Evolutionary conservation across 2,888 invertebrate genomes (phyloP).

Genomic region (Pegoplata infirma): DNA sequence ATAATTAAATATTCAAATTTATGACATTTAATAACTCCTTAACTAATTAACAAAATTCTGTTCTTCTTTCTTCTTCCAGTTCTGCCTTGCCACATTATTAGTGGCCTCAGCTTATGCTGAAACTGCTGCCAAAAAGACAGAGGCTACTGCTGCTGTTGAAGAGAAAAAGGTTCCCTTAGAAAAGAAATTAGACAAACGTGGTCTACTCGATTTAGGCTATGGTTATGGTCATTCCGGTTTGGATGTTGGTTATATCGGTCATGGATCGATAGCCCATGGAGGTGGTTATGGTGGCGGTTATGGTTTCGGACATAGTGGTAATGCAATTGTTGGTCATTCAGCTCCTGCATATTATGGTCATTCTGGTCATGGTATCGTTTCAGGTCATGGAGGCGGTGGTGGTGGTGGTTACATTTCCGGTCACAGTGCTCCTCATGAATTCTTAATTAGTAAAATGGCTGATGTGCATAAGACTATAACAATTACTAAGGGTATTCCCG

Average conservation of each 20-base stretch:
- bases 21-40: too few species aligned
- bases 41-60: not conserved
- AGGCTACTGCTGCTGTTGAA: slow-evolving; percentile 69
- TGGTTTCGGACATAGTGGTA: slow-evolving; percentile 66
- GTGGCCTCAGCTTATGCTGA: slow-evolving; percentile 85
- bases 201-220: slow-evolving; percentile 87
- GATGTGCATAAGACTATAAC: slow-evolving; percentile 84
- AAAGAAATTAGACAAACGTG: slow-evolving; percentile 90
- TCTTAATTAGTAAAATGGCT: slow-evolving; percentile 78
- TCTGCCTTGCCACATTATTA: slow-evolving; percentile 86
- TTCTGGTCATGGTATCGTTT: slow-evolving; percentile 62
- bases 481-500: slow-evolving; percentile 86
- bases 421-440: slow-evolving; percentile 69
- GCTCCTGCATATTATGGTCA: slow-evolving; percentile 64
- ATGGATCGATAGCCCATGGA: slow-evolving; percentile 79
- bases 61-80: slow-evolving; percentile 77
- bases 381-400: slow-evolving; percentile 49
- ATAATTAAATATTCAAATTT: too few species aligned
- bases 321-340: slow-evolving; percentile 46
- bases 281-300: slow-evolving; percentile 76
- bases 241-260: slow-evolving; percentile 86
- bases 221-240: slow-evolving; percentile 88
- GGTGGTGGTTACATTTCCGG: slow-evolving; percentile 46
- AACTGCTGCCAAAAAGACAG: slow-evolving; percentile 80
- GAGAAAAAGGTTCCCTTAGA: slow-evolving; percentile 81